These are phyloP conservation scores for Apomyelois bistriatella DNA, from an alignment of 2,888 invertebrate genomes.

Conservation along the genomic window DNA sequence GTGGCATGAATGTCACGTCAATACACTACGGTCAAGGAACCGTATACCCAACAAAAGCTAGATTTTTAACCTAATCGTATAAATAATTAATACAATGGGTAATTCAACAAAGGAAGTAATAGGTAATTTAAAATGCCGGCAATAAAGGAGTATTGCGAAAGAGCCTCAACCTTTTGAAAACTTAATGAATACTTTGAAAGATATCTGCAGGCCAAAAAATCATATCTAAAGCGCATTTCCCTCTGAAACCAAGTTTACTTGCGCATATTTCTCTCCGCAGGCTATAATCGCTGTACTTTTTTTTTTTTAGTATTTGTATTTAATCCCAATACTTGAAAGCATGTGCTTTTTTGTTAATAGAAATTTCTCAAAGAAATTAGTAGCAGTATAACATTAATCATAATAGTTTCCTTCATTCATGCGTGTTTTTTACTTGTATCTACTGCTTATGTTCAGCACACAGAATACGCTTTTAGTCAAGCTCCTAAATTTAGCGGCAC, in stretches of 20 bases:
- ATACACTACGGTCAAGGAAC: no score
- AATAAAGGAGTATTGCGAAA: conserved; percentile 17
- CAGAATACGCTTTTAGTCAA: no score
- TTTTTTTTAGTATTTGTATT: conserved; percentile 12
- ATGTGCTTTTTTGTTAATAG: not conserved
- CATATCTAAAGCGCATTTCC: conserved; percentile 25
- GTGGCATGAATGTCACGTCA: no score
- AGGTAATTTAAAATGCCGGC: conserved; percentile 18
- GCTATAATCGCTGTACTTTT: conserved; percentile 10
- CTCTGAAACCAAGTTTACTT: conserved; percentile 20
- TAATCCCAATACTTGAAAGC: not conserved
- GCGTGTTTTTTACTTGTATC: no score
- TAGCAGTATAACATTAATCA: not conserved
- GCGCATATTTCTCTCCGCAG: conserved; percentile 22
- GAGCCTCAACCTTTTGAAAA: conserved; percentile 22
- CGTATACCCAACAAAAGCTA: no score
- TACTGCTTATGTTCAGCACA: no score
- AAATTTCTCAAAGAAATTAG: no score
- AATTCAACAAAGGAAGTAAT: conserved; percentile 17
- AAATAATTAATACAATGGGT: no score
- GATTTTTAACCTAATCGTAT: no score
- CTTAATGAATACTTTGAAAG: conserved; percentile 28
- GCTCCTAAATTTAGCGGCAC: no score
- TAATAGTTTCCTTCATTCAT: not conserved
- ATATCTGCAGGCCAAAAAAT: conserved; percentile 24